Base-by-base conservation (phyloP, 37 sponge, comb jelly and placozoan genomes). In the Eunapius fragilis region DNA sequence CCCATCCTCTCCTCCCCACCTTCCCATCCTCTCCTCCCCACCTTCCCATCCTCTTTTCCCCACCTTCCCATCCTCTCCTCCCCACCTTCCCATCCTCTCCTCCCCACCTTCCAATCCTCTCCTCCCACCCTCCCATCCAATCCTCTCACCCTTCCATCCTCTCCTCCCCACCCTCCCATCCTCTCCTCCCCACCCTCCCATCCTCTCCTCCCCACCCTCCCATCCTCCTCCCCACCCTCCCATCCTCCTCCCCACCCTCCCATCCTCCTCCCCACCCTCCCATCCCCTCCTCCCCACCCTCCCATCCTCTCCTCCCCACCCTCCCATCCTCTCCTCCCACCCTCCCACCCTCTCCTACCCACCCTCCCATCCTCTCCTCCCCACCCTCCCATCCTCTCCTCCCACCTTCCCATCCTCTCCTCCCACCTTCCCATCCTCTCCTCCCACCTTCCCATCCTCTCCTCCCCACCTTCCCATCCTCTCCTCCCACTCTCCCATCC, bases 351-450 rank as follows among this genome's bases (percentile, higher is more conserved):
- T 28, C 3, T 19, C 3, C 75, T 35, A 5, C 33, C 31, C 75
- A 74, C 75, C 75, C 30, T n/a, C 75, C 27, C 14, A 9, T 14
- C 27, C 75, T 87, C 68, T 38, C 0, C 68, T 67, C 81, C 74
- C 24, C 73, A 80, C 11, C 23, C 28, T 7, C 3, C 26, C 31
- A 1, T 11, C 30, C 12, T 5, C 2, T 37, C 73, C 31, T 30
- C 12, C 24, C 36, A 67, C 23, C 24, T 73, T 7, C n/a, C 68
- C 4, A 75, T 75, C 36, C 10, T 74, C 22, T 32, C 50, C 28
- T 81, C 80, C 24, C 11, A 33, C n/a, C 31, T 0, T 2, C 81
- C 80, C 19, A 41, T 37, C 41, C 41, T 41, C 6, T 6, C 41
- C 41, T 41, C 79, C 26, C 2, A 2, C 13, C 79, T 22, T 1